Evolutionary conservation across 2,113 vertebrate species (phyloP).

Genomic region (Synodontis membranacea): DNA sequence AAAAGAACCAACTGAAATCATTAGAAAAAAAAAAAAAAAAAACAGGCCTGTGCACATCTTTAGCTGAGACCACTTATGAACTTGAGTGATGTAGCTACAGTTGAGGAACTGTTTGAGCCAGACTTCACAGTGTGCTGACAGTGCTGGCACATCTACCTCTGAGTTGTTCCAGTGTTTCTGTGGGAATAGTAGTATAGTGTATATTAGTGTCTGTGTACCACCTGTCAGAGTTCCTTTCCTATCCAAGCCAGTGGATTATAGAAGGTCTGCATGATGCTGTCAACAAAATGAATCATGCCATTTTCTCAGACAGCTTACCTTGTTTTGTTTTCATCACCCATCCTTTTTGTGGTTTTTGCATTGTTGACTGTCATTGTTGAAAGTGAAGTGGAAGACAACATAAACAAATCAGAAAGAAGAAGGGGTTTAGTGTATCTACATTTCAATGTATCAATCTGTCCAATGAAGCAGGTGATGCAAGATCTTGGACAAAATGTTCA

Average conservation of each 20-base stretch:
- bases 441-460: too few relatives aligned
- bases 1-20: neutral
- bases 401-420: neutral
- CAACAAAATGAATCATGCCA: constrained; percentile 8
- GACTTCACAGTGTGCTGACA: neutral
- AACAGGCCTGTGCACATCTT: neutral
- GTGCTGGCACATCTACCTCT: neutral
- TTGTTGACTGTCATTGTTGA: constrained; percentile 3
- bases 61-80: neutral
- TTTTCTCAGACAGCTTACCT: neutral
- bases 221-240: constrained; percentile 44
- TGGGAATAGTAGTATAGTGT: neutral
- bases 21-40: neutral
- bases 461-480: neutral
- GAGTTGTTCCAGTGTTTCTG: neutral
- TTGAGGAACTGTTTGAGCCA: neutral
- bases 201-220: constrained; percentile 47
- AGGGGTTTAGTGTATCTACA: neutral
- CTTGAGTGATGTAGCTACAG: neutral
- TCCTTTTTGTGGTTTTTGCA: neutral
- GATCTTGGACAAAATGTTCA: neutral
- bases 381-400: neutral
- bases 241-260: neutral
- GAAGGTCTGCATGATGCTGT: constrained; percentile 6
- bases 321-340: neutral